A percentile compares a stretch with the other conserved stretches of the same genome.
phyloP scores from a whole-genome alignment of 2,797 vertebrate genomes.

The Antrozous pallidus region DNA sequence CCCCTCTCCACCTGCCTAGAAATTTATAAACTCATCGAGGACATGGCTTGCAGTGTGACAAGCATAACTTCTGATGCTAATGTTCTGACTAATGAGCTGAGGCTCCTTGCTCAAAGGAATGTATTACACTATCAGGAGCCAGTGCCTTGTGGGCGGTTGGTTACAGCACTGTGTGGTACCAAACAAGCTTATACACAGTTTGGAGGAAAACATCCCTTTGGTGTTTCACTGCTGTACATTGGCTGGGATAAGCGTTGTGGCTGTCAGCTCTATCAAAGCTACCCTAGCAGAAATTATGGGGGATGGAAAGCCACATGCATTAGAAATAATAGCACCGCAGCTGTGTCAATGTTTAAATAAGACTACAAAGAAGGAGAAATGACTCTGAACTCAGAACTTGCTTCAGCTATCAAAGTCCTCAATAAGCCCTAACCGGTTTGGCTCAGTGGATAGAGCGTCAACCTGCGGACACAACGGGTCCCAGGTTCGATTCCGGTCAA shows the following conservation, averaged over 20 bases:
- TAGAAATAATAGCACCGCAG: slow-evolving; percentile 96
- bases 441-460: too few relatives aligned
- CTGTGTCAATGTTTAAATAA: slow-evolving; percentile 98
- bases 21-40: slow-evolving; percentile 98
- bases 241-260: slow-evolving; percentile 99
- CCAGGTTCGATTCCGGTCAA: too few relatives aligned
- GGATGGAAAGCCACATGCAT: slow-evolving; percentile 99
- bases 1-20: slow-evolving; percentile 78
- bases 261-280: slow-evolving; percentile 98
- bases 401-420: slow-evolving; percentile 95
- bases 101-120: slow-evolving; percentile 98
- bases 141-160: slow-evolving; percentile 96
- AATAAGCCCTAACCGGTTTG: slow-evolving; percentile 84
- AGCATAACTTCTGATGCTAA: slow-evolving; percentile 98
- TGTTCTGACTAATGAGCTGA: slow-evolving; percentile 95
- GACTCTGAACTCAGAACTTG: slow-evolving; percentile 92
- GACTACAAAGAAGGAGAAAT: slow-evolving; percentile 98
- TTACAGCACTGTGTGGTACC: slow-evolving; percentile 97
- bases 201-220: slow-evolving; percentile 97
- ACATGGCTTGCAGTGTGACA: slow-evolving; percentile 98
- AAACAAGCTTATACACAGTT: slow-evolving; percentile 98
- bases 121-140: slow-evolving; percentile 97
- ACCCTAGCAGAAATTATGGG: slow-evolving; percentile 97
- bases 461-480: too few relatives aligned
- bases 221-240: slow-evolving; percentile 97